Evolutionary conservation across 2,888 invertebrate genomes (phyloP).

Genomic region (Ptychoptera albimana): DNA sequence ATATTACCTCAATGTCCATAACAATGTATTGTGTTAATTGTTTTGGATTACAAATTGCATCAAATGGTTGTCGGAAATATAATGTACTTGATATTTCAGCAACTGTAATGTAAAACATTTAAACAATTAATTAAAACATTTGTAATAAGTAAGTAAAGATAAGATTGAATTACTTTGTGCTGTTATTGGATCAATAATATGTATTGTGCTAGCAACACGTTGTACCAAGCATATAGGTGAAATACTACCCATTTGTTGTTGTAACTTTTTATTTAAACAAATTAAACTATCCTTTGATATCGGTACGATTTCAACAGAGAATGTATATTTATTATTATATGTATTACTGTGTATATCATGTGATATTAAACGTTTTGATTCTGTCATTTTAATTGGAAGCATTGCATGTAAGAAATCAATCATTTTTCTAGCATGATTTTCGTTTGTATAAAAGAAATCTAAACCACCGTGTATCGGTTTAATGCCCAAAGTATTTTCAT

Average conservation of each 20-base stretch:
- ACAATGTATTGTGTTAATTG: slow-evolving; percentile 84
- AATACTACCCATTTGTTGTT: slow-evolving; percentile 76
- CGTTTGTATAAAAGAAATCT: slow-evolving; percentile 86
- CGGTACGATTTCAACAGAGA: slow-evolving; percentile 89
- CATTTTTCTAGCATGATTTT: slow-evolving; percentile 85
- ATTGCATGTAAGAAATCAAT: slow-evolving; percentile 81
- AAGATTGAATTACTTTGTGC: slow-evolving; percentile 50
- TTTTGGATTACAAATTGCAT: slow-evolving; percentile 75
- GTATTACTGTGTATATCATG: slow-evolving; percentile 95
- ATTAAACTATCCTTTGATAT: slow-evolving; percentile 88
- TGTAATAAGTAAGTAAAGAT: slow-evolving; percentile 4
- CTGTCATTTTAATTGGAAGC: slow-evolving; percentile 73
- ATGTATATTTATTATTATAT: slow-evolving; percentile 93
- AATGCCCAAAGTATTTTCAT: slow-evolving; percentile 76
- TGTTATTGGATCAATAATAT: slow-evolving; percentile 81
- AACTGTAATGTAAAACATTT: slow-evolving; percentile 34
- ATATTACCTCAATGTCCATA: slow-evolving; percentile 68
- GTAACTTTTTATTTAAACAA: slow-evolving; percentile 73
- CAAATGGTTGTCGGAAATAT: slow-evolving; percentile 80
- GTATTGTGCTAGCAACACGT: slow-evolving; percentile 77
- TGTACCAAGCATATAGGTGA: slow-evolving; percentile 75
- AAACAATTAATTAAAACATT: slow-evolving; percentile 5
- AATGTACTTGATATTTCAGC: slow-evolving; percentile 65
- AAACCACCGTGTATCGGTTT: slow-evolving; percentile 76
- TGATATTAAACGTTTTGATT: slow-evolving; percentile 89